Evolutionary conservation across 1,140 invertebrate genomes (phyloP), one percentile per base, ranked within the genome.

Genomic region (Cyclina sinensis): DNA sequence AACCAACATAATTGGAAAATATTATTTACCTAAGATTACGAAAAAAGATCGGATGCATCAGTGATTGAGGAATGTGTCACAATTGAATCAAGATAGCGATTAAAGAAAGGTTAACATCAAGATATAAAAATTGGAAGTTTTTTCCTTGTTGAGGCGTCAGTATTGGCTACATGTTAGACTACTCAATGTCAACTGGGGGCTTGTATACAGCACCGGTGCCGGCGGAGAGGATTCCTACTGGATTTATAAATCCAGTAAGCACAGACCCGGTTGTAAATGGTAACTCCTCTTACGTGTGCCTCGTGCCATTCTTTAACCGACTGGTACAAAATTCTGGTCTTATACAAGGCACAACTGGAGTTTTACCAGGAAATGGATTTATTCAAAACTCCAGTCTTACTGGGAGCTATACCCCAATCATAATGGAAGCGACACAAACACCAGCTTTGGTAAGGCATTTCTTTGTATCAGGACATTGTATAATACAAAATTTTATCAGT

Each of bases 101-200:
- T 32, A 35, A 37, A 70, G 35, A 27, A 5, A 11, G 37, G 65
- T 70, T 2, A 70, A 32, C 65, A 70, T 12, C 65, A 9, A 37
- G 27, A 35, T 1, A 35, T 30, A 39, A 32, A 70, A 57, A 24
- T 81, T 62, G 54, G 39, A 81, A 59, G 4, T n/a, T n/a, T 65
- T 1, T 62, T 37, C 14, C 32, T 32, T 30, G 59, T 81, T 48
- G 37, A 21, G 79, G n/a, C 32, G 12, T 65, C 54, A 59, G 46
- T 48, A 81, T 12, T 39, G 27, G 30, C 54, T 81, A 39, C 65
- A 62, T 81, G 79, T 81, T 65, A 81, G 59, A 59, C 78, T 87
- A 78, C 85, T 70, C 85, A 51, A 87, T 87, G 85, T 87, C 85
- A 68, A 80, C 85, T 16, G 85, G 85, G 35, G 85, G 85, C n/a